These are phyloP conservation scores for Phrynosoma platyrhinos DNA, from an alignment of 2,113 vertebrate genomes.

Conservation along the genomic window DNA sequence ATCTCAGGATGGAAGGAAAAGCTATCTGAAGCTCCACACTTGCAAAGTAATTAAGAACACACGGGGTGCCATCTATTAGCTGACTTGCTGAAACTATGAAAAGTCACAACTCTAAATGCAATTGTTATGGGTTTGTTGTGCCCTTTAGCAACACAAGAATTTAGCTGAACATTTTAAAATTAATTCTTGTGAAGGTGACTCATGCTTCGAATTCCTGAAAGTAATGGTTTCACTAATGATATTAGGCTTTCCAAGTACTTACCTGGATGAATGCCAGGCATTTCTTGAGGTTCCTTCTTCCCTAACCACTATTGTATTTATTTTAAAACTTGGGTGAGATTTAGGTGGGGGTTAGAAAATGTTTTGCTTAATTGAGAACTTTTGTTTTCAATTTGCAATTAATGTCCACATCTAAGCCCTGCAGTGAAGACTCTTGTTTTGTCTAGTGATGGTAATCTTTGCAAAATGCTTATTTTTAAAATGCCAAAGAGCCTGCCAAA, in stretches of 20 bases:
- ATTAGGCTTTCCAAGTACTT: not conserved
- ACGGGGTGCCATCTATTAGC: not conserved
- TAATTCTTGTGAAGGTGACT: not conserved
- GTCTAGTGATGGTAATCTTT: constrained; percentile 34
- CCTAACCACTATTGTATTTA: constrained; percentile 6
- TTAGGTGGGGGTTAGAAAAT: not conserved
- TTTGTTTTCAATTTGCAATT: constrained; percentile 27
- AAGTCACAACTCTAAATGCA: not conserved
- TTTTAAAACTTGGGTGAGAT: constrained; percentile 17
- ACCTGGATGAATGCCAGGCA: not conserved
- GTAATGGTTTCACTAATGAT: constrained; percentile 4
- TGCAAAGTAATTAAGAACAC: not conserved
- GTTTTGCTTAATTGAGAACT: constrained; percentile 26
- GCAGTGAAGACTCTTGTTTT: constrained; percentile 26
- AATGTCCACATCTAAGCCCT: constrained; percentile 2
- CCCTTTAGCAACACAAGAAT: not conserved
- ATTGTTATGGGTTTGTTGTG: not conserved
- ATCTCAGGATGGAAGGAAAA: no score
- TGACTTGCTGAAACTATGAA: not conserved
- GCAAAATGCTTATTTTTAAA: constrained; percentile 38
- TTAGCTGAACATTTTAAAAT: not conserved
- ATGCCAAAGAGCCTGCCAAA: constrained; percentile 5
- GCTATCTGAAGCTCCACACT: no score
- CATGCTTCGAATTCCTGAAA: not conserved
- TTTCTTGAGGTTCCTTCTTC: not conserved